Evolutionary conservation across 2,888 invertebrate species (phyloP), one percentile per base, ranked within the genome.

Genomic region (Melinaea marsaeus): DNA sequence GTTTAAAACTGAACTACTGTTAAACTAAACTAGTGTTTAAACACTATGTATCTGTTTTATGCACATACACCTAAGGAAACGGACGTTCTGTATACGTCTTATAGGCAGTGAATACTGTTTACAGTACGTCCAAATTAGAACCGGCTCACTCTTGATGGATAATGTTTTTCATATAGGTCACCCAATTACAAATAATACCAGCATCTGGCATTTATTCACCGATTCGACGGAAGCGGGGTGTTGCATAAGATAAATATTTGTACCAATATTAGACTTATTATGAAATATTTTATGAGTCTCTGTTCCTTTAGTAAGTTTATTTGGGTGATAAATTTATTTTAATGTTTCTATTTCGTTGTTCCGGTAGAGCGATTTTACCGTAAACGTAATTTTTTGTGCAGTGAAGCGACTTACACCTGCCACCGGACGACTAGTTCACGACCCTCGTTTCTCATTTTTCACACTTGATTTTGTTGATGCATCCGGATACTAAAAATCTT

Each of bases 101-200:
- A 70, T 76, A 71, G 74, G 68, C 72, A 75, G 70, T 73, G 75
- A 73, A 73, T 76, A 74, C 74, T 85, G 84, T 86, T 85, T 85
- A 85, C 77, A 79, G 66, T 75, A 77, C 73, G 75, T 77, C 76
- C 71, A 79, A 81, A 79, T 80, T 79, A 82, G 81, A 84, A 81
- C 81, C 78, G 79, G 78, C 75, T 76, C 70, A 68, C 66, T 74
- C 69, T 66, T 70, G 70, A 71, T 70, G 69, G 72, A 69, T 69
- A 71, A 55, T 71, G 72, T 69, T 71, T 72, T 71, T 74, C 73
- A 77, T 76, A 71, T 72, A 71, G 72, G 72, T 74, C 72, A 71
- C 65, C 69, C 64, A 71, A 73, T 72, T 72, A 72, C 71, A 71
- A 74, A 69, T 71, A 67, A 69, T 65, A 68, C 67, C 57, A 66